phyloP scores from a whole-genome alignment of 2,797 vertebrate genomes.

The Dromococcyx pavoninus region DNA sequence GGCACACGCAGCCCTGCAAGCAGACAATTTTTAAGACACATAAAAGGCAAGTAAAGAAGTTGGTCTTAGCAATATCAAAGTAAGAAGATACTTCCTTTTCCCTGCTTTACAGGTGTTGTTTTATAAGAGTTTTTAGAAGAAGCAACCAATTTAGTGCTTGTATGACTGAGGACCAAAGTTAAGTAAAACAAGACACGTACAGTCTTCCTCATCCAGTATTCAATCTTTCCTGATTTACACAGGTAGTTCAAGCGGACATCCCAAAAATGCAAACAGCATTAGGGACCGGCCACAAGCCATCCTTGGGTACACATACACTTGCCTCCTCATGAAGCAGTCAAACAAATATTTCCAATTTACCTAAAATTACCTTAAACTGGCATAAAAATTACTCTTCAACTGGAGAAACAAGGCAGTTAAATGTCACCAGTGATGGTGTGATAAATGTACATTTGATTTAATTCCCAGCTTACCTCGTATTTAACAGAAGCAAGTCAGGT shows the following conservation, averaged over 20 bases:
- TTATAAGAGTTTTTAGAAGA: neutral
- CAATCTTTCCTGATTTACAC: neutral
- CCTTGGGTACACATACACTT: neutral
- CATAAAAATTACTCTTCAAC: neutral
- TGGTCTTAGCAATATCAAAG: too few relatives aligned
- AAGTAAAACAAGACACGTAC: neutral
- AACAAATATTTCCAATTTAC: neutral
- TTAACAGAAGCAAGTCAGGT: neutral
- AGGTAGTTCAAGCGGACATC: neutral
- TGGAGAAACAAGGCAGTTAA: neutral
- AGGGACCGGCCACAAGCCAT: neutral
- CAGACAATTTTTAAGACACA: too few relatives aligned
- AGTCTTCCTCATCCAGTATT: neutral
- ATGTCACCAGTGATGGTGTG: neutral
- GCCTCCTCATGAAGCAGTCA: neutral
- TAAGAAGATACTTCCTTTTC: too few relatives aligned
- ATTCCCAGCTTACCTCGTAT: neutral
- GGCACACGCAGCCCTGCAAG: too few relatives aligned
- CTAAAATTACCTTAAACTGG: neutral
- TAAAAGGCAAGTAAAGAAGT: too few relatives aligned
- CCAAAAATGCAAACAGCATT: fast-evolving
- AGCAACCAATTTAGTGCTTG: neutral
- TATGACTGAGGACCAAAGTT: neutral
- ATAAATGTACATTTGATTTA: neutral
- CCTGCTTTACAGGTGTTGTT: neutral